These are phyloP conservation scores for Quadroppia sp. DNA, from an alignment of 2,888 invertebrate species.

Conservation along the genomic window DNA sequence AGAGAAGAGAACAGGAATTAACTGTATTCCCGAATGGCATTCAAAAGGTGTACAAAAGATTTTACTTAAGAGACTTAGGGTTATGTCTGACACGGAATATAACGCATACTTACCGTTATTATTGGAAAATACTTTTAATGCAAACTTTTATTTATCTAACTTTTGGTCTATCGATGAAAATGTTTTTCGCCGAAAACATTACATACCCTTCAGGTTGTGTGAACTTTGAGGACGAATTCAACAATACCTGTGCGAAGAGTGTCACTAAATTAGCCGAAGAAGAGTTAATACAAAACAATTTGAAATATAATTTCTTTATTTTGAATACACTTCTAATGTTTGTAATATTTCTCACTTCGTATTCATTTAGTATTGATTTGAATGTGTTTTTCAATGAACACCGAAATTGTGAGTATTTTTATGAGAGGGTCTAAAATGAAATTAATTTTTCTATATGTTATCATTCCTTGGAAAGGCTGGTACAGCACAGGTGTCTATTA, in stretches of 20 bases:
- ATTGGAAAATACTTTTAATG: neutral
- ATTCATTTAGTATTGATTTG: constrained; percentile 8
- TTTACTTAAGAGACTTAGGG: neutral
- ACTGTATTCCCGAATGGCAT: constrained; percentile 23
- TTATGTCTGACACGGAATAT: constrained; percentile 1
- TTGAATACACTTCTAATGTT: no score
- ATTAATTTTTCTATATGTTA: neutral
- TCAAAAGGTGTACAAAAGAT: neutral
- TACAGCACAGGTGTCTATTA: constrained; percentile 24
- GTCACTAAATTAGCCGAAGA: neutral
- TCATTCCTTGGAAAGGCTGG: neutral
- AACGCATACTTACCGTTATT: constrained; percentile 10
- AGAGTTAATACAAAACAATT: neutral
- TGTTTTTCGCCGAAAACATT: constrained; percentile 15
- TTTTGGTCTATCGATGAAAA: neutral
- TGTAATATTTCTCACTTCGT: no score
- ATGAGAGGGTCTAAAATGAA: neutral
- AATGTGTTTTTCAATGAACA: constrained; percentile 38
- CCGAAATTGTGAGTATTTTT: constrained; percentile 31
- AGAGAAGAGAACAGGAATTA: neutral
- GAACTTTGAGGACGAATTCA: constrained; percentile 30
- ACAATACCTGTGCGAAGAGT: constrained; percentile 18
- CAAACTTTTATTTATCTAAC: neutral
- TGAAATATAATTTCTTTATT: neutral
- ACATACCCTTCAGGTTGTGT: constrained; percentile 33